These are phyloP conservation scores for Meghimatium bilineatum DNA, from an alignment of 2,888 invertebrate genomes.

Conservation along the genomic window DNA sequence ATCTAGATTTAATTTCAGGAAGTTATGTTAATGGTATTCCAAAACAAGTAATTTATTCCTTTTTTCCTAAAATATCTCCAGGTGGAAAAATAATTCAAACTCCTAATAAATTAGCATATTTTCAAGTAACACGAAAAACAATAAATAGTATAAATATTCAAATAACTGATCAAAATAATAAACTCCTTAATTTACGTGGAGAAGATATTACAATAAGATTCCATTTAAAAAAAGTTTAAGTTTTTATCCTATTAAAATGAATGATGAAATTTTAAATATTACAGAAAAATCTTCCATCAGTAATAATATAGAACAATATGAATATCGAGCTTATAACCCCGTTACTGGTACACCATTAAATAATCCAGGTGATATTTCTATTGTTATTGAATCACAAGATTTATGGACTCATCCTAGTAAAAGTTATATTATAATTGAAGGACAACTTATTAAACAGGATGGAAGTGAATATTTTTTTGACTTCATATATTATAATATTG, in stretches of 20 bases:
- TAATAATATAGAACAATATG: conserved; percentile 23
- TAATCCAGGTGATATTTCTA: conserved; percentile 2
- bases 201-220: conserved; percentile 51
- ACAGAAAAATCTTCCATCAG: no score
- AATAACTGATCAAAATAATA: conserved; percentile 49
- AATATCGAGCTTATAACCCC: not conserved
- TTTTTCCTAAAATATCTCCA: no score
- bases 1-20: no score
- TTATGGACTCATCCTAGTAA: not conserved
- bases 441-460: no score
- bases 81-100: conserved; percentile 51
- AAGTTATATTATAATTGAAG: conserved; percentile 25
- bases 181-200: conserved; percentile 43
- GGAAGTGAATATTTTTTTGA: not conserved
- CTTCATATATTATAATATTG: not conserved
- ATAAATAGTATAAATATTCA: conserved; percentile 27
- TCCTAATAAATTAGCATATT: conserved; percentile 48
- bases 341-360: not conserved
- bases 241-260: not conserved
- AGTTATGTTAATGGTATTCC: no score
- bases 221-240: conserved; percentile 49
- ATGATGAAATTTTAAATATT: no score
- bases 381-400: no score
- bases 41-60: no score
- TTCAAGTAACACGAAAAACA: conserved; percentile 45